Percentiles rank a stretch among this genome's conserved stretches.
phyloP scores from a whole-genome alignment of 2,113 vertebrate genomes.

The Nibea coibor region DNA sequence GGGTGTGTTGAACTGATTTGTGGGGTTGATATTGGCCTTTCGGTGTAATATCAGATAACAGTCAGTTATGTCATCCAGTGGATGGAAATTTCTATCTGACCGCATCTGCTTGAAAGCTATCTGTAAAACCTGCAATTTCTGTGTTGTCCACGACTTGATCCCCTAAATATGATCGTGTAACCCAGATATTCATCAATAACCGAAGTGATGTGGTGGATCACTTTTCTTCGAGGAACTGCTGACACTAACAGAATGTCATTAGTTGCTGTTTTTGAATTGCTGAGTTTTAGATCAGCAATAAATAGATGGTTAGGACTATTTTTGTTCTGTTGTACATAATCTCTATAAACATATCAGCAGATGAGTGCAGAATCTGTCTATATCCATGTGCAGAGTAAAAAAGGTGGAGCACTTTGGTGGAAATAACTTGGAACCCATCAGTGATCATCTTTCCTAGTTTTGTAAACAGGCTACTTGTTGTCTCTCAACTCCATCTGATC shows the following conservation, averaged over 20 bases:
- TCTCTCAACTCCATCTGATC: too few species aligned
- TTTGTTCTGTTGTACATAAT: neutral
- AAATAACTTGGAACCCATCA: too few species aligned
- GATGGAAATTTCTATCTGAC: neutral
- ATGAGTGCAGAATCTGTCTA: too few species aligned
- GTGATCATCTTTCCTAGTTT: too few species aligned
- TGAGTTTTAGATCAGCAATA: neutral
- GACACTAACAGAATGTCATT: neutral
- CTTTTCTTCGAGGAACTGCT: neutral
- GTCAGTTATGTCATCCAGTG: neutral
- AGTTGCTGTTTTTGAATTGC: neutral
- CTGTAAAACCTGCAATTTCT: neutral
- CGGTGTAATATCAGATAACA: neutral
- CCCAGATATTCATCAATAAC: neutral
- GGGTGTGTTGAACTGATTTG: neutral
- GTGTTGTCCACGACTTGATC: neutral
- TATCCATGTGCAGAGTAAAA: too few species aligned
- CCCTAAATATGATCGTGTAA: neutral
- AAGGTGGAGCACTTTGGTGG: too few species aligned
- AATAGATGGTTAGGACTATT: neutral
- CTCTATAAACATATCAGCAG: too few species aligned
- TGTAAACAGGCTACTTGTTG: too few species aligned
- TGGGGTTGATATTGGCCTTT: conserved; percentile 5
- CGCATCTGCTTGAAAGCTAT: neutral
- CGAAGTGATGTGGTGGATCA: neutral